Percentiles rank a stretch among this genome's conserved stretches.
These are phyloP conservation scores for Dromococcyx pavoninus DNA, from an alignment of 2,797 vertebrate genomes.

Conservation along the genomic window DNA sequence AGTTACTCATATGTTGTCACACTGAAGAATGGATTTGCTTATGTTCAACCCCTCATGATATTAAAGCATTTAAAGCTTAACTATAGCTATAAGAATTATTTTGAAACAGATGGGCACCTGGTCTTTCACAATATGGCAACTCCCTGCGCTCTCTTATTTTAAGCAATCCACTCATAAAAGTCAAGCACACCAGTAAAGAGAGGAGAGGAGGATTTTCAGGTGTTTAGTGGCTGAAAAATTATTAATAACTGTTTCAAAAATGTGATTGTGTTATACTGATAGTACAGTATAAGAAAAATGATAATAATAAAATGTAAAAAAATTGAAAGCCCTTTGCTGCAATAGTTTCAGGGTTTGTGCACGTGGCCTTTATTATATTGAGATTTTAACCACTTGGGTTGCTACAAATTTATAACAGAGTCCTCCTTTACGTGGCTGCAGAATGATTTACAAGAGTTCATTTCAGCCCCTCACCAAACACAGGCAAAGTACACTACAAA, in stretches of 20 bases:
- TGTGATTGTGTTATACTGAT: background rate
- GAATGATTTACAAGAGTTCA: background rate
- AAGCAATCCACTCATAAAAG: background rate
- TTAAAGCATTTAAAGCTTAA: background rate
- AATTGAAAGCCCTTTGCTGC: background rate
- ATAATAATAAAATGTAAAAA: background rate
- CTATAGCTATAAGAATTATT: background rate
- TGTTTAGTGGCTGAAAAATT: constrained; percentile 45
- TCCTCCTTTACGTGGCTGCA: background rate
- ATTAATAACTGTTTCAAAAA: constrained; percentile 18
- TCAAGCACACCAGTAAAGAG: background rate
- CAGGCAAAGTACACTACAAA: background rate
- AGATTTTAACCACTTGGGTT: background rate
- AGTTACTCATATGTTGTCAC: background rate
- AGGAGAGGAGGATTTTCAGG: background rate
- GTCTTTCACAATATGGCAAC: background rate
- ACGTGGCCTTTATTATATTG: background rate
- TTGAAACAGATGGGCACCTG: constrained; percentile 15
- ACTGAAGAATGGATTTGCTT: background rate
- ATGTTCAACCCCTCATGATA: background rate
- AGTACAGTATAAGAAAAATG: background rate
- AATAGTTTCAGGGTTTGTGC: background rate
- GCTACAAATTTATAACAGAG: background rate
- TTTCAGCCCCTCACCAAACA: background rate
- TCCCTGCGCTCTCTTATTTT: background rate